Evolutionary conservation across 2,113 vertebrate species (phyloP).

Genomic region (Felis chaus): DNA sequence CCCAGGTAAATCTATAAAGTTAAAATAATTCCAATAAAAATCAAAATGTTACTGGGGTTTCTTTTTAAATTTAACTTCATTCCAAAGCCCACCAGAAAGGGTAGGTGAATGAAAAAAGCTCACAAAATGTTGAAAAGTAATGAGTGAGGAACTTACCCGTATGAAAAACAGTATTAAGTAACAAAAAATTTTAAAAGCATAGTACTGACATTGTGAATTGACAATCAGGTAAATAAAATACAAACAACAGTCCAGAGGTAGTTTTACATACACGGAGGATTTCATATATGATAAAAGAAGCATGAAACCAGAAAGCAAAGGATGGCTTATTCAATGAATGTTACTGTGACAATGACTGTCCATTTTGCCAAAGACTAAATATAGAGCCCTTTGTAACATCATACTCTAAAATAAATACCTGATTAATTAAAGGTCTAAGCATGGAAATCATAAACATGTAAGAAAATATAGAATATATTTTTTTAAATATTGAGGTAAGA

Average conservation of each 20-base stretch:
- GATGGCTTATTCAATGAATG: not conserved
- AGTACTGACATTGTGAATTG: not conserved
- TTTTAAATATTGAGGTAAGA: not conserved
- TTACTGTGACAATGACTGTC: not conserved
- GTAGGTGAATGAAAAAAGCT: not conserved
- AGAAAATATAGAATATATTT: not conserved
- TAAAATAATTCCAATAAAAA: conserved; percentile 10
- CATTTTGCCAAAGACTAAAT: conserved; percentile 27
- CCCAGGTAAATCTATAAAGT: not conserved
- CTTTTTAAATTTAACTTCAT: not conserved
- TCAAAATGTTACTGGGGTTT: not conserved
- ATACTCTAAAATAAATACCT: conserved; percentile 1
- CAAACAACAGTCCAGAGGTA: not conserved
- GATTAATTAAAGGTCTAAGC: not conserved
- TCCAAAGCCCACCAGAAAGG: not conserved
- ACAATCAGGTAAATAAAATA: not conserved
- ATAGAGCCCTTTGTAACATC: not conserved
- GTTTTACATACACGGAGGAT: not conserved
- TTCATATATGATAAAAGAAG: not conserved
- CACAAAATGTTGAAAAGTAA: not conserved
- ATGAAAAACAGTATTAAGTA: not conserved
- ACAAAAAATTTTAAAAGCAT: not conserved
- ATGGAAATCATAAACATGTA: not conserved
- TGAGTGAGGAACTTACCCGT: not conserved
- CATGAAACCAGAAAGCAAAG: conserved; percentile 24